Conservation (phyloP, 1,140 invertebrate species). For the Mylabris phalerata region DNA sequence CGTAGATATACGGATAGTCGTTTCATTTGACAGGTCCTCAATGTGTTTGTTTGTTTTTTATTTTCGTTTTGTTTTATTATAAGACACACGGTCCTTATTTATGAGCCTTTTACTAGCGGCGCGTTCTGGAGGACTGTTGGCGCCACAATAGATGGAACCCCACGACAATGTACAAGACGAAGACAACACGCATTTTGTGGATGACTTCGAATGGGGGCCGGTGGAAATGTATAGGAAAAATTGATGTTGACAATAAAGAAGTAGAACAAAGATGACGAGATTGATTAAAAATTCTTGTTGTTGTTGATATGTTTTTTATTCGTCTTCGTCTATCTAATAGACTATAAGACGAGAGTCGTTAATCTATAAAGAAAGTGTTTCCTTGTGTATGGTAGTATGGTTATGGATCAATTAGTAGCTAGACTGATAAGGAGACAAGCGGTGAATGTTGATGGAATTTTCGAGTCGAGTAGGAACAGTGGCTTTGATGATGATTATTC, state of each 20-base stretch:
- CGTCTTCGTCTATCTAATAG: no score
- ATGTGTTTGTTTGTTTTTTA: slow-evolving; percentile 26
- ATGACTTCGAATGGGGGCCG: no score
- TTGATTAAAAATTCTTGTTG: no score
- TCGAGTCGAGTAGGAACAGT: no score
- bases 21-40: slow-evolving; percentile 29
- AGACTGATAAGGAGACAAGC: slow-evolving; percentile 4
- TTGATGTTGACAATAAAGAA: slow-evolving; percentile 9
- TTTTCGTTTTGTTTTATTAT: no score
- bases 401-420: slow-evolving; percentile 26
- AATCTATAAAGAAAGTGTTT: slow-evolving; percentile 13
- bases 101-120: slow-evolving; percentile 35
- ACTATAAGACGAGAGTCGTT: no score
- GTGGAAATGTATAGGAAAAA: neutral
- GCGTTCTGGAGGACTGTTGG: slow-evolving; percentile 26
- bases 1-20: slow-evolving; percentile 20
- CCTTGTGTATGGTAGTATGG: slow-evolving; percentile 13
- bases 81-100: slow-evolving; percentile 29
- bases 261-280: neutral
- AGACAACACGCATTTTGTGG: no score
- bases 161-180: no score
- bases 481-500: no score
- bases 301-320: no score
- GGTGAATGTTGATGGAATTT: no score
- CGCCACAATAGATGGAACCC: slow-evolving; percentile 19